Evolutionary conservation across 1,140 invertebrate species (phyloP).

Genomic region (Bombus breviceps): DNA sequence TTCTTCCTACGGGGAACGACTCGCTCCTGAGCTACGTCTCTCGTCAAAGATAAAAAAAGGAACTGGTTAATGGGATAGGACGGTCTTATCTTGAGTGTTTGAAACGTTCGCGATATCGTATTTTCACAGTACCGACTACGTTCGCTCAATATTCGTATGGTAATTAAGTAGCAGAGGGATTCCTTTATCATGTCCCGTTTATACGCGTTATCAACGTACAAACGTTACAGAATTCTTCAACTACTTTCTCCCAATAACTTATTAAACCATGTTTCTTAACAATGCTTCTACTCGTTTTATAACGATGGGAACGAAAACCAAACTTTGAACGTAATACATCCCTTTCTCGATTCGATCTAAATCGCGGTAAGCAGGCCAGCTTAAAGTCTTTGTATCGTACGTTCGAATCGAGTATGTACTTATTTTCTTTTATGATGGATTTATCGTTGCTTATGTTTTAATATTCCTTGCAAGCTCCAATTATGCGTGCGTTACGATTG

Average conservation of each 20-base stretch:
- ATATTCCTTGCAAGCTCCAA: conserved; percentile 16
- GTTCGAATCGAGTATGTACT: neutral
- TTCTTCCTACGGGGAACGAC: conserved; percentile 58
- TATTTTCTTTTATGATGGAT: conserved; percentile 20
- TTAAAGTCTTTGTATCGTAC: neutral
- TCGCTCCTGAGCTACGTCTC: conserved; percentile 58
- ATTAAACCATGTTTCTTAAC: neutral
- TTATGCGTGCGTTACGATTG: conserved; percentile 10
- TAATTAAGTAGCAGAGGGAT: conserved; percentile 27
- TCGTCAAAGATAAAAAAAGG: conserved; percentile 65
- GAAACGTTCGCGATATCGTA: conserved; percentile 26
- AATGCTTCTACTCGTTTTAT: neutral
- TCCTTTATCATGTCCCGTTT: conserved; percentile 1
- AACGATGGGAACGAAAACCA: neutral
- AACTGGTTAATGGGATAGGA: conserved; percentile 54
- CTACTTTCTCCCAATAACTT: neutral
- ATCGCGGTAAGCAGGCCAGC: neutral
- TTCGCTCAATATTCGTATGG: conserved; percentile 23
- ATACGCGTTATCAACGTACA: neutral
- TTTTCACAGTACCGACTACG: conserved; percentile 4
- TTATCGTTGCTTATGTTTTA: conserved; percentile 20
- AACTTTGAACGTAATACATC: neutral
- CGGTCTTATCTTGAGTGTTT: conserved; percentile 47
- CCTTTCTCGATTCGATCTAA: neutral
- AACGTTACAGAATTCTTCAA: conserved; percentile 5